Conservation (phyloP, 2,113 vertebrate species). For the Larimichthys crocea region DNA sequence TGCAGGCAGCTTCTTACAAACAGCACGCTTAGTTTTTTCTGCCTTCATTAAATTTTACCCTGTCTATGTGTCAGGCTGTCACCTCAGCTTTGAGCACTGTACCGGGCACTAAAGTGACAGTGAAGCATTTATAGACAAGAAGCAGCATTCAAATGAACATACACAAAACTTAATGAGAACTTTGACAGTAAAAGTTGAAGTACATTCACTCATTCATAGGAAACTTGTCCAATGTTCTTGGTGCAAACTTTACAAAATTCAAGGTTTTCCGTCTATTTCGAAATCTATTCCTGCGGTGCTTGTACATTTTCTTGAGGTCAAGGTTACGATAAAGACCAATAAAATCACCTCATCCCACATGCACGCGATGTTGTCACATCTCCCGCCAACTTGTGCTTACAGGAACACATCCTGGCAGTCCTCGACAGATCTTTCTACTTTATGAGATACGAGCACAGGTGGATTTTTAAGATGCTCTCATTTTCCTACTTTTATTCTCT, state of each 20-base stretch:
- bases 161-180: conserved; percentile 5
- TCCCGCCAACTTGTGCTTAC: background rate
- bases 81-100: conserved; percentile 6
- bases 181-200: background rate
- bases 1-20: conserved; percentile 19
- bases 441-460: conserved; percentile 15
- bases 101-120: background rate
- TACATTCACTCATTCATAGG: too few species aligned
- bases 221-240: background rate
- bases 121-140: conserved; percentile 21
- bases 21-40: background rate
- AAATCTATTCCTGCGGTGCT: background rate
- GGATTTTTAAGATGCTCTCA: conserved; percentile 27
- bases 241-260: background rate
- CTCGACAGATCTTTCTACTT: conserved; percentile 21
- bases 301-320: background rate
- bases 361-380: background rate
- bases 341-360: background rate
- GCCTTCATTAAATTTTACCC: conserved; percentile 34
- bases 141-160: conserved; percentile 33
- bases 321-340: conserved; percentile 2
- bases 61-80: background rate
- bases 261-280: background rate
- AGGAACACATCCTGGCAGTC: conserved; percentile 7
- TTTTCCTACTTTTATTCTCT: conserved; percentile 2